Conservation (phyloP, 2,113 vertebrate species). For the Euleptes europaea region DNA sequence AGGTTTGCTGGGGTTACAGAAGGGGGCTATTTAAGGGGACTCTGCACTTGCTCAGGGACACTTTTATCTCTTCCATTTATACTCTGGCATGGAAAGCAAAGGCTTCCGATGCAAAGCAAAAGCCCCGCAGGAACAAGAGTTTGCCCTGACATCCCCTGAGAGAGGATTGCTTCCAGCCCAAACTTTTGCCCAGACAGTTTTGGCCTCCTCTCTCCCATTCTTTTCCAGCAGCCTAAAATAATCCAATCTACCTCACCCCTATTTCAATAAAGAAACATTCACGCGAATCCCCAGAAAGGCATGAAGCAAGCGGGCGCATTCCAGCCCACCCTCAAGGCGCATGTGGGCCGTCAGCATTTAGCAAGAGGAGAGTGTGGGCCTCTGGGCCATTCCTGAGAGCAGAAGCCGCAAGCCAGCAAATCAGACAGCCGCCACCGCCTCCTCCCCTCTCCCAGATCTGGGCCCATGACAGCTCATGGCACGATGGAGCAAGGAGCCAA, state of each 20-base stretch:
- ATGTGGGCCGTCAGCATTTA: slow-evolving; percentile 14
- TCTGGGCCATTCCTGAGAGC: slow-evolving; percentile 43
- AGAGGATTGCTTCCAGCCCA: too few relatives aligned
- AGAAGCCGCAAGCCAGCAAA: slow-evolving; percentile 64
- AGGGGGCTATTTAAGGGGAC: too few relatives aligned
- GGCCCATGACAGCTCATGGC: slow-evolving; percentile 40
- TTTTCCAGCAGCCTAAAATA: slow-evolving; percentile 32
- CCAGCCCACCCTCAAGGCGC: background rate
- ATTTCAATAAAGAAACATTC: background rate
- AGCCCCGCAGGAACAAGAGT: too few relatives aligned
- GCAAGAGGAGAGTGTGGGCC: slow-evolving; percentile 51
- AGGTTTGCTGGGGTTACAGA: too few relatives aligned
- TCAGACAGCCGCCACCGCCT: slow-evolving; percentile 64
- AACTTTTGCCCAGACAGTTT: background rate
- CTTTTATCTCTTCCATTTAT: too few relatives aligned
- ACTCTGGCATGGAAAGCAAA: too few relatives aligned
- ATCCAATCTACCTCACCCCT: background rate
- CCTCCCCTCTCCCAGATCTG: slow-evolving; percentile 61
- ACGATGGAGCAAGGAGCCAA: slow-evolving; percentile 52
- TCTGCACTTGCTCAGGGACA: too few relatives aligned
- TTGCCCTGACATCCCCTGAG: too few relatives aligned
- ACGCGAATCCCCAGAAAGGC: background rate
- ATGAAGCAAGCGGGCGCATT: background rate
- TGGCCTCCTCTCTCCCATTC: slow-evolving; percentile 31
- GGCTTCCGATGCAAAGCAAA: too few relatives aligned